A percentile compares a stretch with the other conserved stretches of the same genome.
phyloP scores from a whole-genome alignment of 2,888 invertebrate genomes.

The Heliconius hortense region DNA sequence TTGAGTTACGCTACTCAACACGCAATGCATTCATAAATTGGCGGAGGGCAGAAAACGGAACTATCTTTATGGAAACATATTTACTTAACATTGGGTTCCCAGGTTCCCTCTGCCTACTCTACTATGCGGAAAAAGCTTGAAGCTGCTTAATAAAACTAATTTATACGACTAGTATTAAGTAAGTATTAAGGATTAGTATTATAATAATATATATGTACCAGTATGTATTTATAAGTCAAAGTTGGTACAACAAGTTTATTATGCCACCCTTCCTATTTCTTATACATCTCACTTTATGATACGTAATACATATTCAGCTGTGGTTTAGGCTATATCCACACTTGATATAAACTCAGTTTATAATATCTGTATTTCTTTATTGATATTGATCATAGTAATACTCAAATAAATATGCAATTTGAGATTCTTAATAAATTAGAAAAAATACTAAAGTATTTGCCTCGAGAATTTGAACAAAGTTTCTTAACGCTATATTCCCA shows the following conservation, averaged over 20 bases:
- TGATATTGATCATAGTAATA: too few relatives aligned
- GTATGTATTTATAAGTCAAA: slow-evolving; percentile 20
- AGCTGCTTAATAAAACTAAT: not conserved
- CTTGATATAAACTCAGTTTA: not conserved
- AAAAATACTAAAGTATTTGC: too few relatives aligned
- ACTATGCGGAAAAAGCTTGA: not conserved
- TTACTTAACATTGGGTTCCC: too few relatives aligned
- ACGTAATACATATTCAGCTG: slow-evolving; percentile 35
- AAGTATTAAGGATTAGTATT: not conserved
- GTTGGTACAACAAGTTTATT: slow-evolving; percentile 26
- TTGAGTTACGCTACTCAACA: too few relatives aligned
- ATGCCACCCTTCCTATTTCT: slow-evolving; percentile 28
- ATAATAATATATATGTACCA: not conserved
- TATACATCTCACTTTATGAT: slow-evolving; percentile 29
- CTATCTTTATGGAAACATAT: too few relatives aligned
- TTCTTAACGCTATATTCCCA: not conserved
- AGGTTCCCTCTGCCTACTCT: too few relatives aligned
- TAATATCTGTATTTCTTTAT: too few relatives aligned
- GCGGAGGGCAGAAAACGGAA: too few relatives aligned
- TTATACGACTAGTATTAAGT: not conserved
- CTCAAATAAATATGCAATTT: too few relatives aligned
- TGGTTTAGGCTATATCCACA: slow-evolving; percentile 7
- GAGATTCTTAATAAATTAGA: too few relatives aligned
- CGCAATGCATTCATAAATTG: too few relatives aligned
- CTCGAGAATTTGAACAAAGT: too few relatives aligned